phyloP scores from a whole-genome alignment of 2,888 invertebrate species.

The Theodoxus fluviatilis region DNA sequence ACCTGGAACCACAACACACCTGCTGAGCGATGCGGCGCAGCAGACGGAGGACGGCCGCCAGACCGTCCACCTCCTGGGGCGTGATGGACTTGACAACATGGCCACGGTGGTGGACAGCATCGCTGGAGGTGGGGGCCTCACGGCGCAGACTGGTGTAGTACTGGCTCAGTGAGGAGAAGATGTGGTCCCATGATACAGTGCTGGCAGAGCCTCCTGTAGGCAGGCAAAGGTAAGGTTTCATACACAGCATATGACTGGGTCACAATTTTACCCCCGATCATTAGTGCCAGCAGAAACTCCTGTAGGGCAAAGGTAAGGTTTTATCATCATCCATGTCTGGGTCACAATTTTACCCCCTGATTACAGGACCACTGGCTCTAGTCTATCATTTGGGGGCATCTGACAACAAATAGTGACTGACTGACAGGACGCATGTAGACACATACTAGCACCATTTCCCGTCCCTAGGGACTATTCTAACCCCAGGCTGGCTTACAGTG shows the following conservation, averaged over 20 bases:
- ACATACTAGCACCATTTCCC: too few species aligned
- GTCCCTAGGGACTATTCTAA: too few species aligned
- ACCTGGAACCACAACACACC: constrained; percentile 39
- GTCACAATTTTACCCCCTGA: too few species aligned
- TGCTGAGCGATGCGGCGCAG: constrained; percentile 77
- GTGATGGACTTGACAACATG: constrained; percentile 69
- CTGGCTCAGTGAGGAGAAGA: constrained; percentile 78
- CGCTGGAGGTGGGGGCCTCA: constrained; percentile 70
- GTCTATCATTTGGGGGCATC: too few species aligned
- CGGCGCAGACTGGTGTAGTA: constrained; percentile 69
- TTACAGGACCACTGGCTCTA: too few species aligned
- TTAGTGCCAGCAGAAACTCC: not conserved
- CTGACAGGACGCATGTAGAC: too few species aligned
- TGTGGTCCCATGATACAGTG: constrained; percentile 82
- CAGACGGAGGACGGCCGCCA: constrained; percentile 81
- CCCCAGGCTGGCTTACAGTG: too few species aligned
- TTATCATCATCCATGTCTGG: not conserved
- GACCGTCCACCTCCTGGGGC: constrained; percentile 83
- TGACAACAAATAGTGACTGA: too few species aligned
- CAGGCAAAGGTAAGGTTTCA: not conserved
- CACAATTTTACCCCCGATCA: not conserved
- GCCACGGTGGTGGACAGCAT: constrained; percentile 67
- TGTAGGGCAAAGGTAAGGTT: not conserved
- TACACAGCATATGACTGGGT: not conserved
- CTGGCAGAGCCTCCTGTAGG: constrained; percentile 66